Evolutionary conservation across 2,113 vertebrate species (phyloP).

Genomic region (Crotalus tigris): DNA sequence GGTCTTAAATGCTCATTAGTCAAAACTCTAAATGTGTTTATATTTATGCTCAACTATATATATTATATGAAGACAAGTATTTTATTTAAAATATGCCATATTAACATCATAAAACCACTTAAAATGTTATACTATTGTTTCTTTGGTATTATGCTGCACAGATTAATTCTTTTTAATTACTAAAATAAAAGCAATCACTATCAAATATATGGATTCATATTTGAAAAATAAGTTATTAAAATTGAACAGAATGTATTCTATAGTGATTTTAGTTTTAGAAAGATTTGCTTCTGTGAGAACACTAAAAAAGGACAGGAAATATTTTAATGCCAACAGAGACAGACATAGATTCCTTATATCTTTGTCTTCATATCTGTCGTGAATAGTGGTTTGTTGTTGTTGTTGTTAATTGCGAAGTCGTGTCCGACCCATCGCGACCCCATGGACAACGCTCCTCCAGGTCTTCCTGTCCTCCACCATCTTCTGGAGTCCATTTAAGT

Average conservation of each 20-base stretch:
- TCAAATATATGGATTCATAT: background rate
- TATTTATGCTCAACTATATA: background rate
- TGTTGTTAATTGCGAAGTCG: too few species aligned
- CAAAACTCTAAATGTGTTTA: background rate
- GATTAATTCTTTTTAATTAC: background rate
- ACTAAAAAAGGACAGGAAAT: background rate
- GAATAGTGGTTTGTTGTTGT: background rate
- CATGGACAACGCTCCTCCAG: too few species aligned
- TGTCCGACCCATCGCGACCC: too few species aligned
- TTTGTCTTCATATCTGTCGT: background rate
- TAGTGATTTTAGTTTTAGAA: background rate
- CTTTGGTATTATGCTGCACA: background rate
- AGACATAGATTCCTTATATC: background rate
- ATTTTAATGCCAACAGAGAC: background rate
- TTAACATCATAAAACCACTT: background rate
- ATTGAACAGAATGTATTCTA: background rate
- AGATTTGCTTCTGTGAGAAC: background rate
- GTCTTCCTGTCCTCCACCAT: too few species aligned
- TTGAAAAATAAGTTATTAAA: background rate
- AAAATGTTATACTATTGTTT: background rate
- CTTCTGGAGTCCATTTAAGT: too few species aligned
- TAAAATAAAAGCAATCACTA: background rate
- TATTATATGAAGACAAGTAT: background rate
- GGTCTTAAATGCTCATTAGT: background rate
- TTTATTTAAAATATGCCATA: background rate